phyloP scores from a whole-genome alignment of 2,888 invertebrate genomes.

The Heteromyza rotundicornis region DNA sequence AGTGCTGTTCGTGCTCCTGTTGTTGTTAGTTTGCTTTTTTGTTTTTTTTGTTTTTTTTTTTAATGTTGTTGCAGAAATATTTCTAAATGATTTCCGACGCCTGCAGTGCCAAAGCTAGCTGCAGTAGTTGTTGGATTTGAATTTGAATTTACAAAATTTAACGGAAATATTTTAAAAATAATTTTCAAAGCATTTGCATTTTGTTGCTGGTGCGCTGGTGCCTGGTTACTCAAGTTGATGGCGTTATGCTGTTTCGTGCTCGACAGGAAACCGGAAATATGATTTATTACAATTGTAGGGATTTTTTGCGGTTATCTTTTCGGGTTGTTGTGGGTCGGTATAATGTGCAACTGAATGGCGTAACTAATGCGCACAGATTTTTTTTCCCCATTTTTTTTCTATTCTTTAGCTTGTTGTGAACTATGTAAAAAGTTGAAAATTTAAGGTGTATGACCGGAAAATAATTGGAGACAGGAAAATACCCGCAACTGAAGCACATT shows the following conservation, averaged over 20 bases:
- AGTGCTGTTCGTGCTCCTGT: background rate
- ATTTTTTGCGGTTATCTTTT: no score
- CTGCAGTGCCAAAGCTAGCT: background rate
- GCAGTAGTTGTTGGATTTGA: background rate
- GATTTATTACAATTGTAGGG: conserved; percentile 22
- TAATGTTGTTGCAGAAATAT: background rate
- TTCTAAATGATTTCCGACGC: conserved; percentile 18
- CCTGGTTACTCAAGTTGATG: background rate
- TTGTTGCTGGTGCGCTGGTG: background rate
- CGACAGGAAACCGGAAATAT: conserved; percentile 22
- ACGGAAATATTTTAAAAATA: conserved; percentile 22
- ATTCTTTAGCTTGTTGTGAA: no score
- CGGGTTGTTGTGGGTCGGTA: no score
- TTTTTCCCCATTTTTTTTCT: no score
- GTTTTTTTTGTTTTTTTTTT: background rate
- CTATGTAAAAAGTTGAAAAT: no score
- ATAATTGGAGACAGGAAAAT: no score
- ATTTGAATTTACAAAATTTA: conserved; percentile 20
- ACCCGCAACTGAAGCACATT: no score
- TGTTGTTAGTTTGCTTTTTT: background rate
- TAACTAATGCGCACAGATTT: no score
- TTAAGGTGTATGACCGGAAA: no score
- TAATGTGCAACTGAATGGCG: no score
- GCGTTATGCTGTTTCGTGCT: background rate
- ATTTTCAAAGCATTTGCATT: conserved; percentile 14